Percentiles rank a stretch among this genome's conserved stretches.
Conservation (phyloP, 1,140 invertebrate genomes). For the Camponotus vicinus region DNA sequence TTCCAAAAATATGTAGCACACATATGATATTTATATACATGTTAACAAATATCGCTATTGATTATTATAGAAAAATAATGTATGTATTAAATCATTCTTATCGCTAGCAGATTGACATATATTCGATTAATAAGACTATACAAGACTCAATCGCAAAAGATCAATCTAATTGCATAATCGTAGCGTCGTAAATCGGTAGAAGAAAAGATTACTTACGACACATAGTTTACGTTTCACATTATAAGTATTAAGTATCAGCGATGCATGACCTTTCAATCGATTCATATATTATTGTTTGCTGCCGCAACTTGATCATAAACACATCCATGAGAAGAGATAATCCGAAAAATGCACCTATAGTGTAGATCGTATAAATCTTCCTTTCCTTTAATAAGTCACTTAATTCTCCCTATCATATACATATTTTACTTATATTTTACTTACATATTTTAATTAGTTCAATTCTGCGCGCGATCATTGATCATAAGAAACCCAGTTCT, state of each 20-base stretch:
- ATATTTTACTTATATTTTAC: too few relatives aligned
- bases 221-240: slow-evolving; percentile 55
- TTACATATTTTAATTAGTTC: not conserved
- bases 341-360: slow-evolving; percentile 6
- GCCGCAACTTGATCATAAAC: slow-evolving; percentile 32
- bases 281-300: slow-evolving; percentile 60
- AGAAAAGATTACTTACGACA: slow-evolving; percentile 66
- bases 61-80: slow-evolving; percentile 11
- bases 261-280: slow-evolving; percentile 64
- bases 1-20: not conserved
- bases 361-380: not conserved
- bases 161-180: slow-evolving; percentile 63
- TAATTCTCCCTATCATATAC: too few relatives aligned
- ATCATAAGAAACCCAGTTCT: slow-evolving; percentile 22
- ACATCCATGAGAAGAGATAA: slow-evolving; percentile 56
- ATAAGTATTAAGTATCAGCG: slow-evolving; percentile 44
- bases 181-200: slow-evolving; percentile 41
- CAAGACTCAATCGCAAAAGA: slow-evolving; percentile 40
- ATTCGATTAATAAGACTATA: slow-evolving; percentile 9
- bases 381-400: too few relatives aligned
- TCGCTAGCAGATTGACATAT: not conserved
- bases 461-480: not conserved
- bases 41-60: not conserved
- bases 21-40: not conserved
- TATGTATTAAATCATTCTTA: slow-evolving; percentile 8